Evolutionary conservation across 92 coral and sea anemone genomes (phyloP), one percentile per base, ranked within the genome.

Genomic region (Galaxea fascicularis): DNA sequence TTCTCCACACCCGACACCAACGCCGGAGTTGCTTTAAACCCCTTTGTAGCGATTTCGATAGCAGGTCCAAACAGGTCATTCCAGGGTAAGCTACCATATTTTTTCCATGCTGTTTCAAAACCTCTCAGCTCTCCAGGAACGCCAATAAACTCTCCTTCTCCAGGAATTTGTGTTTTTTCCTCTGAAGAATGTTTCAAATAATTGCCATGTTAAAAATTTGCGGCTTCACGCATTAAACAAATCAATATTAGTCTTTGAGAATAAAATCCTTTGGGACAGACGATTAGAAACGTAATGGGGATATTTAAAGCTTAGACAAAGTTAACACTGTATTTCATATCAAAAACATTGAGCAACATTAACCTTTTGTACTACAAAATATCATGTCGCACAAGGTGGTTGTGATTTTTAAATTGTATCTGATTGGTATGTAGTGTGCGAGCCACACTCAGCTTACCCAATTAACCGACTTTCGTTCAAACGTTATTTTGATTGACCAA

Each of bases 91-190:
- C 80, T 83, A 58, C 98, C 98, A 78, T 84, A 90, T 31, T 83
- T 73, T 47, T 89, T 92, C 95, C 95, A 94, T 8, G 98, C 98
- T 9, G 53, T 83, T 77, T 94, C 95, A 45, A 94, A 89, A 7
- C 98, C 98, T 21, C 98, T 65, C 28, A 94, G 51, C 25, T 94
- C 98, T 0, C 98, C 98, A 26, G 98, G 98, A 1, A 94, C 89
- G 5, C 98, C 98, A 8, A 94, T 89, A 20, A 89, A 77, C 39
- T 92, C 84, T 5, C 95, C 98, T 67, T 94, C 98, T 4, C 95
- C 93, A 24, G 98, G 98, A 4, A 73, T 60, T 87, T 76, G 70
- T 13, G 90, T 87, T 21, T 56, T 88, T 39, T 63, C 77, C 35
- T 93, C 97, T 93, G 82, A 20, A 25, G 11, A 4, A 10, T 15